Evolutionary conservation across 2,113 vertebrate genomes (phyloP).

Genomic region (Salminus brasiliensis): DNA sequence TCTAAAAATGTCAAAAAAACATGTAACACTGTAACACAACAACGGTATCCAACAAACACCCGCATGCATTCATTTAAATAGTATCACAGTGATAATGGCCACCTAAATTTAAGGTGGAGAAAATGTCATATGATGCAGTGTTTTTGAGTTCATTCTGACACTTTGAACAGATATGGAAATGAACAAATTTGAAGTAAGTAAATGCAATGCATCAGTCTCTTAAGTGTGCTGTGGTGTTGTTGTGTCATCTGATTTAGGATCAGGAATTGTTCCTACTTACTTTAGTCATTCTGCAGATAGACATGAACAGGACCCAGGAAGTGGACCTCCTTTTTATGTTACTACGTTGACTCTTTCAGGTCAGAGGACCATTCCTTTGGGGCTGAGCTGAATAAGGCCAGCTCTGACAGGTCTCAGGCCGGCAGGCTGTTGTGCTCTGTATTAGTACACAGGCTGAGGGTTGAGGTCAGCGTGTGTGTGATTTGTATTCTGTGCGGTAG

Average conservation of each 20-base stretch:
- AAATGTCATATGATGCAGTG: too few species aligned
- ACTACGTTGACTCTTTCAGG: constrained; percentile 7
- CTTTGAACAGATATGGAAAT: too few species aligned
- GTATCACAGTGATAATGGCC: too few species aligned
- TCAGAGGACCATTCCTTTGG: background rate
- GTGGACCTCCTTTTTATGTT: background rate
- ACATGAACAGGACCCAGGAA: background rate
- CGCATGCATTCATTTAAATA: too few species aligned
- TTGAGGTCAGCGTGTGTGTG: constrained; percentile 42
- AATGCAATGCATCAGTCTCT: too few species aligned
- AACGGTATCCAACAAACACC: too few species aligned
- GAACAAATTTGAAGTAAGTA: too few species aligned
- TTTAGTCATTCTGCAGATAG: background rate
- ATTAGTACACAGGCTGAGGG: constrained; percentile 49
- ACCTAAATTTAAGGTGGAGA: too few species aligned
- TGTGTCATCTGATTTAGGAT: too few species aligned
- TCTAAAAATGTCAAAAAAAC: too few species aligned
- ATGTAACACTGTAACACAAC: too few species aligned
- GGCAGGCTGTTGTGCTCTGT: constrained; percentile 20
- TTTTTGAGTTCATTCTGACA: too few species aligned
- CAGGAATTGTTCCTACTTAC: background rate
- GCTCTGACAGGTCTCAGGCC: constrained; percentile 16
- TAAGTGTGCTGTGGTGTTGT: background rate
- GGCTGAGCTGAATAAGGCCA: constrained; percentile 1
- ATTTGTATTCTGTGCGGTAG: constrained; percentile 49